A percentile compares a stretch with the other conserved stretches of the same genome.
Evolutionary conservation across 1,140 invertebrate species (phyloP).

Genomic region (Tetramorium alpestre): DNA sequence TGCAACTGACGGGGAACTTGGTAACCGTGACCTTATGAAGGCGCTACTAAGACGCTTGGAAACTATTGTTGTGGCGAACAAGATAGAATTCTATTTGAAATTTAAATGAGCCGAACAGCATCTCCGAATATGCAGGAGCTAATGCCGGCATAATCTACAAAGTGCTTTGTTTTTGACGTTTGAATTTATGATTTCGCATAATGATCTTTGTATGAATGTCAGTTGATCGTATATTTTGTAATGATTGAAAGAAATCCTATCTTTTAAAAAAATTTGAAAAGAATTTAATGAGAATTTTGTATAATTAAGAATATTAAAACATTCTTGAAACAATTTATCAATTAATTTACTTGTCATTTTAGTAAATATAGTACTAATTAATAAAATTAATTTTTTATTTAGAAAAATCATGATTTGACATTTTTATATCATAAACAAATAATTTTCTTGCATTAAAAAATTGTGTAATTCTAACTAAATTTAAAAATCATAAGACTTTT

Average conservation of each 20-base stretch:
- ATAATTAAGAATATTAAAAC: background rate
- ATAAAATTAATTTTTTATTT: background rate
- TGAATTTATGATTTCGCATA: slow-evolving; percentile 23
- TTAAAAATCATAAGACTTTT: background rate
- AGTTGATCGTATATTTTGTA: background rate
- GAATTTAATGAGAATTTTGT: background rate
- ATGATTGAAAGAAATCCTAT: background rate
- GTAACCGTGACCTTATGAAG: slow-evolving; percentile 54
- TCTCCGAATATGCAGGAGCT: background rate
- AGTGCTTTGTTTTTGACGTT: slow-evolving; percentile 34
- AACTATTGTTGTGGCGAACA: slow-evolving; percentile 38
- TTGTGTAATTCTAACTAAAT: background rate
- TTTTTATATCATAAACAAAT: background rate
- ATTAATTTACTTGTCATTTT: background rate
- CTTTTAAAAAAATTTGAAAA: background rate
- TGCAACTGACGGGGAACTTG: slow-evolving; percentile 10
- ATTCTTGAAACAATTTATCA: background rate
- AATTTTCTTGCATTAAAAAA: background rate
- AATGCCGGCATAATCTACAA: slow-evolving; percentile 38
- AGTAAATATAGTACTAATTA: background rate
- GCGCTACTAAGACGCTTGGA: background rate
- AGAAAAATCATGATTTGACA: background rate
- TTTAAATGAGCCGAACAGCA: slow-evolving; percentile 39
- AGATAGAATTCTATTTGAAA: slow-evolving; percentile 49
- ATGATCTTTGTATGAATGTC: background rate